phyloP scores from a whole-genome alignment of 1,140 invertebrate genomes.

The Oedothorax gibbosus region DNA sequence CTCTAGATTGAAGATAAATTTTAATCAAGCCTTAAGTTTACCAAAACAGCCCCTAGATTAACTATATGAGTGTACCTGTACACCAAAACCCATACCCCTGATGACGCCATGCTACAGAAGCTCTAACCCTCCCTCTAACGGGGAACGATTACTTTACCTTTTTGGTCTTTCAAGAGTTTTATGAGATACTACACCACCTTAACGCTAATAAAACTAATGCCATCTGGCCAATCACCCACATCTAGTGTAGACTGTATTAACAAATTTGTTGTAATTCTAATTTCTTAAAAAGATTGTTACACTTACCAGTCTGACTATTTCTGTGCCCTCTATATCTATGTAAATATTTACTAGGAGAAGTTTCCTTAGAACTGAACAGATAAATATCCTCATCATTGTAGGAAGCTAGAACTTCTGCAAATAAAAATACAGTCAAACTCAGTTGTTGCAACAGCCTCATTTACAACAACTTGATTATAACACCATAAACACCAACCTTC shows the following conservation, averaged over 20 bases:
- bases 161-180: too few species aligned
- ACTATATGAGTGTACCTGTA: too few species aligned
- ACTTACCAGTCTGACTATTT: slow-evolving; percentile 65
- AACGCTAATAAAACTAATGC: too few species aligned
- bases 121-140: too few species aligned
- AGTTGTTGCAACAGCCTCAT: neutral
- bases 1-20: too few species aligned
- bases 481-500: neutral
- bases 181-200: too few species aligned
- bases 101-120: too few species aligned
- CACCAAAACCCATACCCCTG: too few species aligned
- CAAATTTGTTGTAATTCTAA: neutral
- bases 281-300: neutral
- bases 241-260: neutral
- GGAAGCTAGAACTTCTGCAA: slow-evolving; percentile 85
- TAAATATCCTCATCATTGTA: slow-evolving; percentile 96
- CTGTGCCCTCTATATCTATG: slow-evolving; percentile 78
- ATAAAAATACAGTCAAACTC: slow-evolving; percentile 22
- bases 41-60: too few species aligned
- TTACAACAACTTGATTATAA: neutral
- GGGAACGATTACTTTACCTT: too few species aligned
- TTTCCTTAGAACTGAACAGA: slow-evolving; percentile 80
- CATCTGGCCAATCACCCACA: too few species aligned
- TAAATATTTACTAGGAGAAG: slow-evolving; percentile 74
- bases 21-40: too few species aligned